These are phyloP conservation scores for Eupeodes luniger DNA, from an alignment of 2,888 invertebrate species.

Conservation along the genomic window DNA sequence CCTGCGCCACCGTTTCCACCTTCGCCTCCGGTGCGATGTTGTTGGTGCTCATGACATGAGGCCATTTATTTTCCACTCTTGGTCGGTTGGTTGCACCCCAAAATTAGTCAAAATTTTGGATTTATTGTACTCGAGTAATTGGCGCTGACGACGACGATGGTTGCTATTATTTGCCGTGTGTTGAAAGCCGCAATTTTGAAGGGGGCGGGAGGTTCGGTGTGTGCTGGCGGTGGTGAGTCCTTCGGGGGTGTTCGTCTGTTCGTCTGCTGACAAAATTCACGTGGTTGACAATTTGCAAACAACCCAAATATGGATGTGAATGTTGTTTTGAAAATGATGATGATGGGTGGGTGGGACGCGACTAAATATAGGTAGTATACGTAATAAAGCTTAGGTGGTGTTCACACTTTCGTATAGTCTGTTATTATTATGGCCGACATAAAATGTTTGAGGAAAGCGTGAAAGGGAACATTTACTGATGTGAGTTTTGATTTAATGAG, in stretches of 20 bases:
- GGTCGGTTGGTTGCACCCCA: slow-evolving; percentile 54
- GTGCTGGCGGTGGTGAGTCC: background rate
- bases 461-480: slow-evolving; percentile 32
- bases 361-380: background rate
- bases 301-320: slow-evolving; percentile 21
- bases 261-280: slow-evolving; percentile 47
- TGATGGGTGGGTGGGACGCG: background rate
- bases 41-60: slow-evolving; percentile 39
- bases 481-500: slow-evolving; percentile 43
- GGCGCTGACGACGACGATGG: slow-evolving; percentile 27
- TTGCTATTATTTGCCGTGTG: slow-evolving; percentile 33
- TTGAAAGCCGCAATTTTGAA: slow-evolving; percentile 48
- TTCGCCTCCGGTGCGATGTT: background rate
- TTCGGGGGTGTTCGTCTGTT: slow-evolving; percentile 7
- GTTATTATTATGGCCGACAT: slow-evolving; percentile 12
- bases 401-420: slow-evolving; percentile 23
- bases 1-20: too few relatives aligned
- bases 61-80: slow-evolving; percentile 65
- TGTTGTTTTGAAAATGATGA: slow-evolving; percentile 13
- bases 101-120: slow-evolving; percentile 70
- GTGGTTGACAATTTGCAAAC: slow-evolving; percentile 46
- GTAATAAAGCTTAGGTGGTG: slow-evolving; percentile 6
- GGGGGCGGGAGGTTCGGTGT: background rate
- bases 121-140: slow-evolving; percentile 62
- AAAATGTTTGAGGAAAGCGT: slow-evolving; percentile 28